These are phyloP conservation scores for Synergus gifuensis DNA, from an alignment of 2,888 invertebrate species.

Conservation along the genomic window DNA sequence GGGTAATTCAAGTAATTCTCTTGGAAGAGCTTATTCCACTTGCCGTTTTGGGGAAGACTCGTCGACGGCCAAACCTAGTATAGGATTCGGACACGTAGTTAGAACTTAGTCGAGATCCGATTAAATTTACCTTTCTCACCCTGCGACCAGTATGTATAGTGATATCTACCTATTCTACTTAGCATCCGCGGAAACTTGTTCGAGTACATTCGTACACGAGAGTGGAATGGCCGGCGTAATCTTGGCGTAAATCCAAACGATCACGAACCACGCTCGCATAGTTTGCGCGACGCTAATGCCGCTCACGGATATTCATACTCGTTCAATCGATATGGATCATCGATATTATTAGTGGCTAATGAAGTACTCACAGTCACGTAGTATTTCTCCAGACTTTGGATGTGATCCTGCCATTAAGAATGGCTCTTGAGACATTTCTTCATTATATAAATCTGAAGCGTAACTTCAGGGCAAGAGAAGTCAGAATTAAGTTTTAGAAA, in stretches of 20 bases:
- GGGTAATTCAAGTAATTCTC: conserved; percentile 62
- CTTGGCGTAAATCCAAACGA: conserved; percentile 65
- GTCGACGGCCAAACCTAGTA: conserved; percentile 51
- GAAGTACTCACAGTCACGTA: conserved; percentile 44
- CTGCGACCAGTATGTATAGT: conserved; percentile 45
- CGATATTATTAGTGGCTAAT: conserved; percentile 33
- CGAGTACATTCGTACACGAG: conserved; percentile 45
- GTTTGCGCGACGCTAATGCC: conserved; percentile 55
- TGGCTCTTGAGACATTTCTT: background rate
- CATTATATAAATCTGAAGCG: background rate
- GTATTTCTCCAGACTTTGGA: background rate
- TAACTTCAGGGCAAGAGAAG: background rate
- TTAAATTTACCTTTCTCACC: conserved; percentile 65
- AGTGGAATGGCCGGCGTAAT: conserved; percentile 65
- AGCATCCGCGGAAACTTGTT: conserved; percentile 60
- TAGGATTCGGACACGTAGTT: conserved; percentile 65
- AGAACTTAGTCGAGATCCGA: conserved; percentile 63
- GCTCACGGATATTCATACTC: conserved; percentile 51
- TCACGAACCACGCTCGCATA: conserved; percentile 56
- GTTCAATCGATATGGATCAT: conserved; percentile 47
- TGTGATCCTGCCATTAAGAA: background rate
- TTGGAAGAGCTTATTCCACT: conserved; percentile 55
- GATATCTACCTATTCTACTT: conserved; percentile 50
- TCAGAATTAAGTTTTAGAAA: background rate
- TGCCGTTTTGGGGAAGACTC: conserved; percentile 45